Base-by-base conservation (phyloP, 2,113 vertebrate species). In the Mus pahari region DNA sequence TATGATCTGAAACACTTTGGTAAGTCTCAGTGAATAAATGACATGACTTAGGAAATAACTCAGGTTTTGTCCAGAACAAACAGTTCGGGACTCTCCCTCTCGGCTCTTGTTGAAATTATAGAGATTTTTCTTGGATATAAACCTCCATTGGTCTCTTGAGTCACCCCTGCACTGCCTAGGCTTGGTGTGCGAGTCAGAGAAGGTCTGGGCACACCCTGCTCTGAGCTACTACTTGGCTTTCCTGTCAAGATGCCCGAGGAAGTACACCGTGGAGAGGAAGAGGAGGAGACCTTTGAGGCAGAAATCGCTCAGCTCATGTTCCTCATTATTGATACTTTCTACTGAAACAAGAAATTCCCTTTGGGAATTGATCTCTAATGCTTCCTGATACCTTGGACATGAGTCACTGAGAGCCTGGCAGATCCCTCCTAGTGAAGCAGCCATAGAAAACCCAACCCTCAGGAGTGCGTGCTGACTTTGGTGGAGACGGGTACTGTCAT, bases 281-380 rank as follows among this genome's bases (percentile, higher is more conserved):
- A 99, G 98, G 98, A 97, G 97, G 99, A 99, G 98, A 99, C 99
- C 86, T 99, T 99, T 96, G 99, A 31, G 64, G 28, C 28, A 66
- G 28, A 66, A 66, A 66, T 13, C 12, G 2, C 99, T 96, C 99
- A 99, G 97, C 99, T 99, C 62, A 99, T 99, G 99, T 99, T 99
- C 70, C 99, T 99, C 75, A 99, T 99, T 79, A 99, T 99, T 96
- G 99, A 99, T 98, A 99, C 99, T 60, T 99, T 99, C 95, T 99
- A 99, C 94, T 99, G 99, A 93, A 99, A 99, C 98, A 99, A 99
- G 94, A 97, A 99, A 99, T 94, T 99, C 99, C 95, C 98, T 99
- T 90, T 98, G 99, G 64, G 64, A 99, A 97, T 97, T 99, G 96
- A 99, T 99, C 97, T 99, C 99, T 91, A 99, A 99, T 7, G 98